Evolutionary conservation across 2,888 invertebrate species (phyloP).

Genomic region (Bimastos eiseni): DNA sequence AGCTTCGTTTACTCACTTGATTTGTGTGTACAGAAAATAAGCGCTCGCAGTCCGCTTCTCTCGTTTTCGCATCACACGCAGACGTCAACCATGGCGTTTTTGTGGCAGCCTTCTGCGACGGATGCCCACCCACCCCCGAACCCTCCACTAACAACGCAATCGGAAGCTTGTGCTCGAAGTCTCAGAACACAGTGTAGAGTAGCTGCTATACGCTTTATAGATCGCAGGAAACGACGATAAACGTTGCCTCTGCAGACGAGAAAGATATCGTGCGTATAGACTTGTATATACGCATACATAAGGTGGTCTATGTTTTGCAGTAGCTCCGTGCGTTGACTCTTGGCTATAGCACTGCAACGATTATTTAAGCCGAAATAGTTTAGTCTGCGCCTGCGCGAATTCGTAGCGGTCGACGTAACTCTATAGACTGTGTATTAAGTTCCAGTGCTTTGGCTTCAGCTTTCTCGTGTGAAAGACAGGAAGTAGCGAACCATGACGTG

Average conservation of each 20-base stretch:
- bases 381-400: neutral
- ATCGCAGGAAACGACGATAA: neutral
- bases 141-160: neutral
- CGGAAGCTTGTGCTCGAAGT: neutral
- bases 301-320: neutral
- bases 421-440: neutral
- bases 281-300: too few relatives aligned
- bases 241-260: neutral
- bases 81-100: neutral
- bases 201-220: neutral
- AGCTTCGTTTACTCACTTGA: neutral
- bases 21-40: neutral
- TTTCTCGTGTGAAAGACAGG: neutral
- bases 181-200: neutral
- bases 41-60: neutral
- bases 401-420: neutral
- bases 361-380: neutral
- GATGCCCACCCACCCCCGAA: neutral
- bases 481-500: too few relatives aligned
- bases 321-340: neutral
- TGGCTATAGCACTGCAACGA: neutral
- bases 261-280: neutral
- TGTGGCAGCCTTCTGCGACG: neutral
- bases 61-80: neutral
- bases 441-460: neutral